Evolutionary conservation across 1,140 invertebrate species (phyloP), one percentile per base, ranked within the genome.

Genomic region (Rhysida immarginata): DNA sequence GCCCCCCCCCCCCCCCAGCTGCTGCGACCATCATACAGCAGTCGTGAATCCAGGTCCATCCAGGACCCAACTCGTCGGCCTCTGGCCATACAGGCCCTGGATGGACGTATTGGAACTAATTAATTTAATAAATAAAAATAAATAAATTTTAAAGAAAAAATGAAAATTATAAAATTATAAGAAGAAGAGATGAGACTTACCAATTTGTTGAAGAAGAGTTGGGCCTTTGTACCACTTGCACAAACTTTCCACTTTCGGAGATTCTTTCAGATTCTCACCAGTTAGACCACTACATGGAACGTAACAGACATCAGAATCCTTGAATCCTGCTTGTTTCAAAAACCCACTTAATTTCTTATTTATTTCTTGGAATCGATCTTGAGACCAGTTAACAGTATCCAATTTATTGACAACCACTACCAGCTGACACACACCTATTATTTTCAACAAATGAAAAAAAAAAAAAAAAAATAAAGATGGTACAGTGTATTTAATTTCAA

Each of bases 251-350:
- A 84, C 81, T 56, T 77, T 78, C 18, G 87, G 77, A 26, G 77
- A 68, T 58, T 79, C 77, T 0, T 81, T 78, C 41, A 99, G 75
- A 75, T 98, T 98, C 69, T 95, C 87, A 42, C 95, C 96, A 24
- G 81, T 85, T 0, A 99, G 71, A 21, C 96, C 96, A 66, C 91
- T 96, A 64, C 93, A 96, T 5, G 96, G 96, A 13, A 99, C 83
- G 75, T 84, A 99, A 1, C 77, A 82, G 0, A 97, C 80, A 71
- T 92, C 88, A 3, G 74, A 72, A 26, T 95, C 91, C 66, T 85
- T 86, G 65, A 87, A 98, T 2, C 93, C 95, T n/a, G 87, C 88
- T 73, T 95, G 87, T 70, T 90, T 92, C 0, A 99, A 71, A 65
- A 98, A 99, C n/a, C 72, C 62, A 58, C 80, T 82, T 25, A 99